Evolutionary conservation across 2,888 invertebrate genomes (phyloP), one percentile per base, ranked within the genome.

Genomic region (Watsonalla binaria): DNA sequence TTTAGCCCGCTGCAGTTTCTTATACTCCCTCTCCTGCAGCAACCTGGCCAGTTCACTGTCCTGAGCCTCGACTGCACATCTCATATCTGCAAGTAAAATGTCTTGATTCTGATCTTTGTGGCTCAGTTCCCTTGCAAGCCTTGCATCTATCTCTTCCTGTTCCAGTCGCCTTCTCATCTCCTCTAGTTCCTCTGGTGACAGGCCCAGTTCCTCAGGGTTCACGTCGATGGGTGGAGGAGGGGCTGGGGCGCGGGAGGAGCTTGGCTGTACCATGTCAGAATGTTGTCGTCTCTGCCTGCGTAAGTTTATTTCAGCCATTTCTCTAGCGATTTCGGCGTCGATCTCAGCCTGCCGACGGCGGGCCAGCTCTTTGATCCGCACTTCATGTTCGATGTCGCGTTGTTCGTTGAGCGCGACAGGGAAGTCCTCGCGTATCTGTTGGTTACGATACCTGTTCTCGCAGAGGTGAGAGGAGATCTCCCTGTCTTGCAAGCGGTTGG

Each of bases 351-450:
- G 90, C 0, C 85, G 80, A 6, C 80, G 81, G 1, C 84, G 83
- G 13, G 86, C 78, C 24, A 84, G 66, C 58, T 90, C 90, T 1
- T 79, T 74, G 15, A 83, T 48, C 4, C 77, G 78, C 0, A 84
- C 78, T 56, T 90, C 89, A 54, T 88, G 84, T 55, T 91, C 90
- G 11, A 90, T 74, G 42, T 76, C 87, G 11, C 82, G 73, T 63
- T 91, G 91, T 57, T 90, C 90, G 58, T 68, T 86, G 8, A 90
- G 68, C 5, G 91, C 91, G 9, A 91, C 80, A 0, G 91, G 91
- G 54, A 90, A 91, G 63, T 91, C 91, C 55, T 90, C 91, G 1
- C 91, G 80, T 49, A 91, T 91, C 68, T 87, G 90, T 62, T 90
- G 90, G 65, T 91, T 91, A 8, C 91, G 80, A 61, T 73, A 85